These are phyloP conservation scores for Sarcophaga variegata DNA, from an alignment of 2,888 invertebrate genomes.

Conservation along the genomic window DNA sequence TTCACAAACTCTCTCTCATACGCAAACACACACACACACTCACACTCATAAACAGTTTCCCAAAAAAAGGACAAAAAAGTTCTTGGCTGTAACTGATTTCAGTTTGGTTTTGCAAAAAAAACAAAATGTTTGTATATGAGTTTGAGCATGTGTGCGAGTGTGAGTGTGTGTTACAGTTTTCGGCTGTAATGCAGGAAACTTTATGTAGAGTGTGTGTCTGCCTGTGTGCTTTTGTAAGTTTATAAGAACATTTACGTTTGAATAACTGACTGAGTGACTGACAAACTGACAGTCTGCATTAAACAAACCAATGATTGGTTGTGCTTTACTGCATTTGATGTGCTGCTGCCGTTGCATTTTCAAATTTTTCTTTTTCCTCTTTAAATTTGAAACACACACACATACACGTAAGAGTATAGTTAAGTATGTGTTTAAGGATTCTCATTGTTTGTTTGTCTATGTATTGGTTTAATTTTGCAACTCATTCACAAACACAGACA, in stretches of 20 bases:
- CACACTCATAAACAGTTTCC: background rate
- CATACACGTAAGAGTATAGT: background rate
- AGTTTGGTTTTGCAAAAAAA: conserved; percentile 9
- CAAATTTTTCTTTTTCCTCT: conserved; percentile 32
- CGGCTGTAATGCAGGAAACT: no score
- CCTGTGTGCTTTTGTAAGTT: conserved; percentile 12
- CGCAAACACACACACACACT: background rate
- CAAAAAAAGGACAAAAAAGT: conserved; percentile 15
- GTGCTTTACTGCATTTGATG: conserved; percentile 63
- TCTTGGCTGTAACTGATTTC: conserved; percentile 62
- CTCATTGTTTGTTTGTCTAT: conserved; percentile 19
- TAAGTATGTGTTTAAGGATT: background rate
- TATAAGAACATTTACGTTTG: conserved; percentile 36
- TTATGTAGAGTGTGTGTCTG: background rate
- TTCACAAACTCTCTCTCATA: background rate
- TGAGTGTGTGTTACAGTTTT: no score
- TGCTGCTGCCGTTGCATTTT: conserved; percentile 57
- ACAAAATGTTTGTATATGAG: background rate
- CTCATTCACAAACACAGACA: background rate
- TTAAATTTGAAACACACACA: background rate
- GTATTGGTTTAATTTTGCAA: conserved; percentile 12
- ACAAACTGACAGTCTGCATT: conserved; percentile 57
- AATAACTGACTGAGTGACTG: conserved; percentile 36
- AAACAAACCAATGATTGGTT: conserved; percentile 65
- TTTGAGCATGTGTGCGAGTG: no score